These are phyloP conservation scores for Perca fluviatilis DNA, from an alignment of 2,113 vertebrate genomes.

Conservation along the genomic window DNA sequence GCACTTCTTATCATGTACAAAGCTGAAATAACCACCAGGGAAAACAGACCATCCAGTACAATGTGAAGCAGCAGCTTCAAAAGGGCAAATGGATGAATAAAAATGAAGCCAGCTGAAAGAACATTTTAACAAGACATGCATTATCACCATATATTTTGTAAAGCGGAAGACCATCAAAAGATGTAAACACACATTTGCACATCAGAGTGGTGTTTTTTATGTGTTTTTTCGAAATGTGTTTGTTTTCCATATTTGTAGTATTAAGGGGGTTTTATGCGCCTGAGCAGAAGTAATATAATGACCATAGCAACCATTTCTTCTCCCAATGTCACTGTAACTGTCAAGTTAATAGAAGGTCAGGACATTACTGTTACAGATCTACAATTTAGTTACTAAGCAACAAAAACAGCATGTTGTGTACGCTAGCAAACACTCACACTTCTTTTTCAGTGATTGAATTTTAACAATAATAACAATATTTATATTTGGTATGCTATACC, in stretches of 20 bases:
- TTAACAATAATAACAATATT: neutral
- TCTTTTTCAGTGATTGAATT: neutral
- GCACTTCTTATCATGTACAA: conserved; percentile 70
- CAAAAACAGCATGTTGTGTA: conserved; percentile 9
- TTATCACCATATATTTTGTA: conserved; percentile 15
- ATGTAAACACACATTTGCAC: conserved; percentile 29
- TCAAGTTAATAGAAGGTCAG: conserved; percentile 35
- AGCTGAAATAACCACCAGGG: conserved; percentile 67
- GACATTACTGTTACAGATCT: conserved; percentile 6
- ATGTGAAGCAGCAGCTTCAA: conserved; percentile 55
- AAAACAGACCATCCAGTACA: conserved; percentile 60
- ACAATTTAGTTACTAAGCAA: conserved; percentile 53
- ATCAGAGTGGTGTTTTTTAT: conserved; percentile 27
- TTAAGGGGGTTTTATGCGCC: neutral
- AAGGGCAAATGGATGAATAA: conserved; percentile 66
- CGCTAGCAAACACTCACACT: neutral
- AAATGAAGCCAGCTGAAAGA: conserved; percentile 45
- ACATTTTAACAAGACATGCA: conserved; percentile 23
- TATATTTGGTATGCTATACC: neutral
- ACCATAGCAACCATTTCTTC: conserved; percentile 15
- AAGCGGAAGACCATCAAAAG: conserved; percentile 28
- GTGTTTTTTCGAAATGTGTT: conserved; percentile 7
- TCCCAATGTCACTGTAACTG: conserved; percentile 10
- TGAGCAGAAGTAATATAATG: conserved; percentile 19
- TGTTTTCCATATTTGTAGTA: neutral